Base-by-base conservation (phyloP, 2,113 vertebrate genomes). In the Gavia stellata region DNA sequence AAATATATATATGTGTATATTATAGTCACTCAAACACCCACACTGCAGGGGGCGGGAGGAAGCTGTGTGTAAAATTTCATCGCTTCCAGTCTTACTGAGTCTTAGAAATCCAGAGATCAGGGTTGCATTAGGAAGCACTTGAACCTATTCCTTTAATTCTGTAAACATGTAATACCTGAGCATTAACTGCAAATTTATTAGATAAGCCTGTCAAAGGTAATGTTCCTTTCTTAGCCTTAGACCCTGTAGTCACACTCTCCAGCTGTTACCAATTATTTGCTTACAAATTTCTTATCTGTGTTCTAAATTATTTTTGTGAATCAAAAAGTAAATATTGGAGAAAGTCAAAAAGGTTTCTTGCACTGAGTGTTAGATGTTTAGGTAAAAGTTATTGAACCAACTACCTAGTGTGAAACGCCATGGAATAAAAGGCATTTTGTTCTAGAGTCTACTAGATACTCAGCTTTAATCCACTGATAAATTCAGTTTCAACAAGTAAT, bases 21-120 rank as follows among this genome's bases (percentile, higher is more conserved):
- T 56, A 31, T 19, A 62, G n/a, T 86, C 71, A 79, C 10, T 47
- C 34, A 61, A 21, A 61, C 17, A 31, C 7, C 31, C n/a, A 59
- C 17, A 67, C 1, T 4, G n/a, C n/a, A n/a, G n/a, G 2, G 18
- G 10, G 7, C 13, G 33, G 14, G 17, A 17, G 12, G 11, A 49
- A 3, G 6, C 14, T 10, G 52, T 10, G 16, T 62, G 31, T 33
- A 28, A 49, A 38, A n/a, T 23, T 65, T 38, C 45, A 42, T 56
- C 10, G 3, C 29, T 90, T 73, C 13, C 38, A 87, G 25, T 45
- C 24, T 79, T 65, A 53, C 8, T 18, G 21, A 63, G 33, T 18
- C 18, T 26, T 40, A 80, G 42, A 75, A 86, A 86, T 63, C 28
- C 40, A 68, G 49, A 73, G 23, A 87, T 12, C 11, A 38, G 2